A percentile compares a stretch with the other conserved stretches of the same genome.
phyloP scores from a whole-genome alignment of 2,113 vertebrate genomes.

The Ginglymostoma cirratum region DNA sequence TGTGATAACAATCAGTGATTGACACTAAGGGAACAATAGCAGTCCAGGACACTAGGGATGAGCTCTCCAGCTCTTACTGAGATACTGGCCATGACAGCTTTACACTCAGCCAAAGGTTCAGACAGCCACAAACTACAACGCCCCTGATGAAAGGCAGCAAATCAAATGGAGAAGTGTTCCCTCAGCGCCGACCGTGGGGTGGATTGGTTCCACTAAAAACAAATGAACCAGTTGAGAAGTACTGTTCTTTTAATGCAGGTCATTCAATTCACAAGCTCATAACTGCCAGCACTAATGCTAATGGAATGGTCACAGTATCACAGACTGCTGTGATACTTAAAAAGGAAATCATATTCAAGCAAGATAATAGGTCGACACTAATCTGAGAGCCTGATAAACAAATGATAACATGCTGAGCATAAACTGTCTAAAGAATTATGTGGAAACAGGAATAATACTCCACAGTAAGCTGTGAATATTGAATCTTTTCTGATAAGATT shows the following conservation, averaged over 20 bases:
- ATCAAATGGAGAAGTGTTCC: not conserved
- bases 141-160: not conserved
- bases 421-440: not conserved
- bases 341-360: not conserved
- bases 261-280: not conserved
- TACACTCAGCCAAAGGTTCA: too few relatives aligned
- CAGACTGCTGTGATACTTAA: not conserved
- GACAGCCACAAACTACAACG: not conserved
- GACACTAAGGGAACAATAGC: not conserved
- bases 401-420: not conserved
- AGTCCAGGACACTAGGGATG: not conserved
- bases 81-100: not conserved
- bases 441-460: not conserved
- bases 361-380: not conserved
- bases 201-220: not conserved
- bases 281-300: not conserved
- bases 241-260: not conserved
- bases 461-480: not conserved
- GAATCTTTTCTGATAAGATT: not conserved
- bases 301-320: not conserved
- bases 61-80: not conserved
- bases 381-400: not conserved
- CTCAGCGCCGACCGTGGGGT: not conserved
- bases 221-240: not conserved
- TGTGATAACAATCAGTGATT: not conserved